These are phyloP conservation scores for Cebidichthys violaceus DNA, from an alignment of 2,113 vertebrate genomes.

Conservation along the genomic window DNA sequence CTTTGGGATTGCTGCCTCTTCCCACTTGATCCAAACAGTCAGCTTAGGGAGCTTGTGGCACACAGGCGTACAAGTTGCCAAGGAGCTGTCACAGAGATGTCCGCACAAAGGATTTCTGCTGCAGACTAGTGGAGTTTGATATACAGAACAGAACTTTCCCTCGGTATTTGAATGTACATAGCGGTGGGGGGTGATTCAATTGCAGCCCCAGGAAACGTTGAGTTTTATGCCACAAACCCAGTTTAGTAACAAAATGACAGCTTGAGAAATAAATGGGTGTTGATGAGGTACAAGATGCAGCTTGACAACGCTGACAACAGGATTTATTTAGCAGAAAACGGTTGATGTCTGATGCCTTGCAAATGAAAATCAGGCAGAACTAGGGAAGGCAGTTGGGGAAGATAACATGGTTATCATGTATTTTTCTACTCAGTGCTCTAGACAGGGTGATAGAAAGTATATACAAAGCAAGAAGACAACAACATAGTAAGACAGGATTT, in stretches of 20 bases:
- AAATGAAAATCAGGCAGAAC: conserved; percentile 51
- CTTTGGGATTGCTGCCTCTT: conserved; percentile 80
- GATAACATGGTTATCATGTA: conserved; percentile 36
- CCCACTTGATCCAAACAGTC: conserved; percentile 82
- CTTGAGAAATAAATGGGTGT: conserved; percentile 58
- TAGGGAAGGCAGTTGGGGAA: conserved; percentile 8
- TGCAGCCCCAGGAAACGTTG: conserved; percentile 56
- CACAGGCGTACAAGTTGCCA: conserved; percentile 79
- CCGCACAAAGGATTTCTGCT: conserved; percentile 77
- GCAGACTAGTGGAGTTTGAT: conserved; percentile 76
- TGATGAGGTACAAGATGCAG: conserved; percentile 40
- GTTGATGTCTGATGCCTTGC: conserved; percentile 33
- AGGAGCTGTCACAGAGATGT: conserved; percentile 81
- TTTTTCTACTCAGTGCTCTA: conserved; percentile 12
- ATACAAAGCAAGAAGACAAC: conserved; percentile 16
- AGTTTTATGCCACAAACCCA: conserved; percentile 49
- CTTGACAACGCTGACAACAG: conserved; percentile 54
- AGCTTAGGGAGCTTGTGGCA: conserved; percentile 79
- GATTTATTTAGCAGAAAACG: conserved; percentile 39
- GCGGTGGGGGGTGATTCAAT: conserved; percentile 69
- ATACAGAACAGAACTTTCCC: conserved; percentile 69
- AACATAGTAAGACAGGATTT: background rate
- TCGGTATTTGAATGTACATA: conserved; percentile 75
- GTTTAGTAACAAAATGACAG: conserved; percentile 69
- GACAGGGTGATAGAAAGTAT: conserved; percentile 4